Percentiles rank a stretch among this genome's conserved stretches.
Evolutionary conservation across 2,113 vertebrate species (phyloP).

Genomic region (Amphiprion percula): DNA sequence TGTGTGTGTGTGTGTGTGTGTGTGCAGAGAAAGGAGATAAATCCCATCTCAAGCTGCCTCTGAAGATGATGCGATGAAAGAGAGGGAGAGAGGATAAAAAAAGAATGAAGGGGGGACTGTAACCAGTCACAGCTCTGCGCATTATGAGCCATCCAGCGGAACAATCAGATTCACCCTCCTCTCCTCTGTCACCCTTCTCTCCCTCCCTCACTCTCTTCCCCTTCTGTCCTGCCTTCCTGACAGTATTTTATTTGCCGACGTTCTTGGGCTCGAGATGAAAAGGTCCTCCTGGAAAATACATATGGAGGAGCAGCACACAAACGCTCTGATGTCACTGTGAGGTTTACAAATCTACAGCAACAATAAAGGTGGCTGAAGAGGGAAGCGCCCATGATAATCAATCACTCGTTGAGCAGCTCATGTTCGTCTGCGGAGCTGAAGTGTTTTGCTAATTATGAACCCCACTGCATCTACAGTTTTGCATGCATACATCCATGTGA

Average conservation of each 20-base stretch:
- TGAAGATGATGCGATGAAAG: constrained; percentile 82
- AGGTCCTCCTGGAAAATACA: constrained; percentile 35
- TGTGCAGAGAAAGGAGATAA: constrained; percentile 65
- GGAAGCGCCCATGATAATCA: constrained; percentile 53
- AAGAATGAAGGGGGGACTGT: constrained; percentile 63
- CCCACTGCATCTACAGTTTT: constrained; percentile 41
- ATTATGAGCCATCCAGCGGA: constrained; percentile 79
- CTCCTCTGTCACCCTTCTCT: constrained; percentile 38
- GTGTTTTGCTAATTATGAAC: constrained; percentile 62
- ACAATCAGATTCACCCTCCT: constrained; percentile 78
- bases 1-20: not conserved
- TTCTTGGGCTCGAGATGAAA: constrained; percentile 24
- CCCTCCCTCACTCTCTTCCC: constrained; percentile 29
- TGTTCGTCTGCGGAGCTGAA: constrained; percentile 39
- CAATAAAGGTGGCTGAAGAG: constrained; percentile 31
- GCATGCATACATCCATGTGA: constrained; percentile 29
- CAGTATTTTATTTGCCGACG: constrained; percentile 58
- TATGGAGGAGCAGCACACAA: not conserved
- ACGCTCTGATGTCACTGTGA: constrained; percentile 6
- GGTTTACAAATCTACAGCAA: constrained; percentile 27
- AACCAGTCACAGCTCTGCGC: constrained; percentile 71
- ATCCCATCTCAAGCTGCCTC: constrained; percentile 80
- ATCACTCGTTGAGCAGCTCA: constrained; percentile 48
- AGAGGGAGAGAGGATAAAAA: constrained; percentile 75
- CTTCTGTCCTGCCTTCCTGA: constrained; percentile 43